A percentile compares a stretch with the other conserved stretches of the same genome.
phyloP scores from a whole-genome alignment of 1,140 invertebrate genomes.

The Muscidifurax raptorellus region DNA sequence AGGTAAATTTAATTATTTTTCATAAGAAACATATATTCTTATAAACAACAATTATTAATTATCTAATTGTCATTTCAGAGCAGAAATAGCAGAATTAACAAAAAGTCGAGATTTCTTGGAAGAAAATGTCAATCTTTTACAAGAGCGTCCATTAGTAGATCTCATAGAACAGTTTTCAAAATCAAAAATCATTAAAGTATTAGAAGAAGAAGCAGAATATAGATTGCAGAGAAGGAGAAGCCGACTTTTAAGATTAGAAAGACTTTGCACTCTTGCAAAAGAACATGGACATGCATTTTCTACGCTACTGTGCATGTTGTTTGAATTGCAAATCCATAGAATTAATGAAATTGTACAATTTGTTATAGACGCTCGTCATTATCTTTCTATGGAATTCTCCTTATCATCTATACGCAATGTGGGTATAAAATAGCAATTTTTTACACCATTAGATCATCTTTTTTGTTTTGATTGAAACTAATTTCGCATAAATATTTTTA shows the following conservation, averaged over 20 bases:
- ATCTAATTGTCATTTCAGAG: constrained; percentile 54
- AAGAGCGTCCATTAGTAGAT: constrained; percentile 60
- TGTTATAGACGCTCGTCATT: constrained; percentile 63
- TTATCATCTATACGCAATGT: constrained; percentile 66
- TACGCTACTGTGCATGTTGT: constrained; percentile 67
- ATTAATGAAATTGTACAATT: constrained; percentile 65
- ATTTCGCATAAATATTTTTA: constrained; percentile 51
- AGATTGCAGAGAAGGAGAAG: constrained; percentile 59
- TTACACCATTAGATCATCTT: not conserved
- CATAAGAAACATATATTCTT: not conserved
- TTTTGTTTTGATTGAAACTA: not conserved
- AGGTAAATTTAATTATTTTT: constrained; percentile 47
- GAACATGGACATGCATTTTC: constrained; percentile 67
- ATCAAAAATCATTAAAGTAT: constrained; percentile 59
- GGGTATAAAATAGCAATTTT: constrained; percentile 52
- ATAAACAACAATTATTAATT: constrained; percentile 42
- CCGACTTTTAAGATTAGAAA: constrained; percentile 62
- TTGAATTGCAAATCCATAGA: constrained; percentile 65
- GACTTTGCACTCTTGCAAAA: constrained; percentile 60
- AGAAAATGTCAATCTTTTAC: constrained; percentile 63
- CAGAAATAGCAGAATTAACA: constrained; percentile 63
- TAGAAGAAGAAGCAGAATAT: constrained; percentile 58
- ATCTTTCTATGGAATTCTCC: constrained; percentile 66
- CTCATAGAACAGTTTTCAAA: constrained; percentile 60
- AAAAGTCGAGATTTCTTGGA: constrained; percentile 64